A percentile compares a stretch with the other conserved stretches of the same genome.
These are phyloP conservation scores for Ciona savignyi DNA, from an alignment of 23 tunicate species.

Conservation along the genomic window DNA sequence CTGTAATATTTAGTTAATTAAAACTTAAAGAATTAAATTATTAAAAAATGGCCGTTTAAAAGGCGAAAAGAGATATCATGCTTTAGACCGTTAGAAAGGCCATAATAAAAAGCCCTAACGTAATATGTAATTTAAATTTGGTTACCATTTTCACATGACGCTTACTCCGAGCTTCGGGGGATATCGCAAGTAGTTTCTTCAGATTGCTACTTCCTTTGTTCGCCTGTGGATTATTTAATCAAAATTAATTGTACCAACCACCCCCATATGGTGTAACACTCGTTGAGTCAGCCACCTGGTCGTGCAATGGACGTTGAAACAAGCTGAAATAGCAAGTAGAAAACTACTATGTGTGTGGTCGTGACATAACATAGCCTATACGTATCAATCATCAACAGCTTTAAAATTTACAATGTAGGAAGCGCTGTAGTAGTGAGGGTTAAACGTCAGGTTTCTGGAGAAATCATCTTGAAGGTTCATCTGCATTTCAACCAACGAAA, in stretches of 20 bases:
- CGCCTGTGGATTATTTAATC: too few species aligned
- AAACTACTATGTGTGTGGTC: not conserved
- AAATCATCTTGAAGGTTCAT: constrained; percentile 62
- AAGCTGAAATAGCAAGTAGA: not conserved
- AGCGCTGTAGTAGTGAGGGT: constrained; percentile 59
- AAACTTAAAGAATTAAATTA: too few species aligned
- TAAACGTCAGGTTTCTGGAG: constrained; percentile 35
- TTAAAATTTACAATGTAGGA: constrained; percentile 43
- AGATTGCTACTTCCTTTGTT: constrained; percentile 81
- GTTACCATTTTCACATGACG: constrained; percentile 53
- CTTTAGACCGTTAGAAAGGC: too few species aligned
- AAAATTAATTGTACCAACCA: not conserved
- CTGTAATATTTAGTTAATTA: too few species aligned
- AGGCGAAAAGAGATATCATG: too few species aligned
- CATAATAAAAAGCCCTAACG: not conserved
- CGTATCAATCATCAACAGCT: not conserved
- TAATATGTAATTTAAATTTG: not conserved
- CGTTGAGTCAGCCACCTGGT: not conserved
- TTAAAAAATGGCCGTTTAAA: too few species aligned
- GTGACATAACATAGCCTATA: not conserved
- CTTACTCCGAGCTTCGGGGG: constrained; percentile 59
- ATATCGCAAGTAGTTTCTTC: constrained; percentile 54
- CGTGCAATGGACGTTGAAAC: too few species aligned
- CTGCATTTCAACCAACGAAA: constrained; percentile 61
- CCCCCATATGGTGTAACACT: not conserved